Evolutionary conservation across 1,140 invertebrate genomes (phyloP).

Genomic region (Calycopis cecrops): DNA sequence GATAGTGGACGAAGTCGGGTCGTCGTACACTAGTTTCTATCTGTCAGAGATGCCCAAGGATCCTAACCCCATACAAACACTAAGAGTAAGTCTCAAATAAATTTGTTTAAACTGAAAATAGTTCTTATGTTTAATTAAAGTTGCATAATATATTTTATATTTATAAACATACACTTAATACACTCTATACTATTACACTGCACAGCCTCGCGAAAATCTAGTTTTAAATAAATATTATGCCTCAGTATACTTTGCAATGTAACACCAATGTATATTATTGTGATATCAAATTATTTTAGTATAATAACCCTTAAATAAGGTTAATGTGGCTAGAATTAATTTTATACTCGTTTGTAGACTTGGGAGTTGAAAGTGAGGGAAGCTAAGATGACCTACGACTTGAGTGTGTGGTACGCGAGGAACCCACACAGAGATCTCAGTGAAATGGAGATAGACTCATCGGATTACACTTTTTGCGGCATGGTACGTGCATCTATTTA

Average conservation of each 20-base stretch:
- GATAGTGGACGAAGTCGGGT: constrained; percentile 53
- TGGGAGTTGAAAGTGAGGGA: constrained; percentile 59
- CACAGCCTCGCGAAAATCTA: no score
- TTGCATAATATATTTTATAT: no score
- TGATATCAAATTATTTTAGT: no score
- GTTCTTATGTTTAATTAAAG: no score
- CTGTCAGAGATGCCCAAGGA: constrained; percentile 48
- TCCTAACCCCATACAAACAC: constrained; percentile 24
- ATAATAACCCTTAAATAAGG: no score
- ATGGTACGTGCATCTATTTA: background rate
- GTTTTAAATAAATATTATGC: no score
- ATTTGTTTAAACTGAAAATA: background rate
- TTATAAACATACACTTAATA: no score
- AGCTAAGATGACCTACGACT: constrained; percentile 48
- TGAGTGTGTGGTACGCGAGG: constrained; percentile 40
- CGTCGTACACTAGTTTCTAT: constrained; percentile 43
- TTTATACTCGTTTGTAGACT: constrained; percentile 28
- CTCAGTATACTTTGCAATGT: no score
- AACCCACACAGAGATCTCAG: constrained; percentile 43
- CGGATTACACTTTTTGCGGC: constrained; percentile 17
- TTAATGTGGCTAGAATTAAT: no score
- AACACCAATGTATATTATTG: no score
- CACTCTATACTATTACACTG: no score
- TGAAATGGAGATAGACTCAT: constrained; percentile 42
- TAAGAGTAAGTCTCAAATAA: constrained; percentile 35